These are phyloP conservation scores for Leptinotarsa haldemani DNA, from an alignment of 2,888 invertebrate genomes.

Conservation along the genomic window DNA sequence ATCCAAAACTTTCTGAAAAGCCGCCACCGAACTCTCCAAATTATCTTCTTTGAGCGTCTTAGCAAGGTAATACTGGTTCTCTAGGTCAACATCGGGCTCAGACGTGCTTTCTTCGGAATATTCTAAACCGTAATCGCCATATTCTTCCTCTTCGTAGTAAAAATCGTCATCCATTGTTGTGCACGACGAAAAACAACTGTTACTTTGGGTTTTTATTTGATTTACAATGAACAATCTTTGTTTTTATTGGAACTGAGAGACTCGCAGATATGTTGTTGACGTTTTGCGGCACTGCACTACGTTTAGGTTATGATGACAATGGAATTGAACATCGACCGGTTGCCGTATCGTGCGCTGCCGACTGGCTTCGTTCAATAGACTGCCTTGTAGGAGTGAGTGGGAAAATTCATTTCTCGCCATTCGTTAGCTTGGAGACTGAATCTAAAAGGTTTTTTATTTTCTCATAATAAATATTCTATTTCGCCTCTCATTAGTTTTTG, in stretches of 20 bases:
- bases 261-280: not conserved
- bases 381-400: not conserved
- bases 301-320: not conserved
- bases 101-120: constrained; percentile 99
- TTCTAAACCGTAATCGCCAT: constrained; percentile 90
- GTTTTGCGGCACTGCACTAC: constrained; percentile 1
- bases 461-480: no score
- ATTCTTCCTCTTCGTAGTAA: constrained; percentile 82
- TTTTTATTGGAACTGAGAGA: not conserved
- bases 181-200: not conserved
- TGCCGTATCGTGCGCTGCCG: not conserved
- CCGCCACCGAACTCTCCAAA: constrained; percentile 86
- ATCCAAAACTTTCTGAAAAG: constrained; percentile 96
- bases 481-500: no score
- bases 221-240: not conserved
- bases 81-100: constrained; percentile 98
- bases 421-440: not conserved
- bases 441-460: no score
- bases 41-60: constrained; percentile 94
- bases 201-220: not conserved
- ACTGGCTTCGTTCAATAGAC: not conserved
- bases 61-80: constrained; percentile 99
- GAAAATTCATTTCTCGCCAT: not conserved
- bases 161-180: constrained; percentile 45
- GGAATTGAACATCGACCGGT: constrained; percentile 1